A percentile compares a stretch with the other conserved stretches of the same genome.
Evolutionary conservation across 2,797 vertebrate species (phyloP).

Genomic region (Ammospiza maritima): DNA sequence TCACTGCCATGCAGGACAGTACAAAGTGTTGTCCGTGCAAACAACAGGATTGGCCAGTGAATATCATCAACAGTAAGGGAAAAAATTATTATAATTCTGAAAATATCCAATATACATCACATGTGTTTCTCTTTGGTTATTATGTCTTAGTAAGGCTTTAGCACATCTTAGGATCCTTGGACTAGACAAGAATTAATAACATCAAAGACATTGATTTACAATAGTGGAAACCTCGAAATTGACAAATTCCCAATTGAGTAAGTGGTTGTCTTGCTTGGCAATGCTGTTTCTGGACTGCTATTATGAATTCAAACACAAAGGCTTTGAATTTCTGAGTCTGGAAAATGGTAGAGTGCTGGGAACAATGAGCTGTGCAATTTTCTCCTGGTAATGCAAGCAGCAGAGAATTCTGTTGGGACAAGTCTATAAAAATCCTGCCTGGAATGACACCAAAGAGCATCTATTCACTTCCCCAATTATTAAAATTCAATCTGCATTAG

Average conservation of each 20-base stretch:
- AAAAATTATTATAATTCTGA: not conserved
- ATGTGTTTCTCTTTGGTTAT: not conserved
- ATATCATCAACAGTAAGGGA: not conserved
- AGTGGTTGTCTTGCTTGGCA: not conserved
- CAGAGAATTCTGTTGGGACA: slow-evolving; percentile 1
- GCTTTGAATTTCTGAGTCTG: not conserved
- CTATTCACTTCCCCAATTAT: not conserved
- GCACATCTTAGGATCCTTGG: not conserved
- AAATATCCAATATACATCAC: not conserved
- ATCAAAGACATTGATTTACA: not conserved
- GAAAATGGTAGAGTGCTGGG: not conserved
- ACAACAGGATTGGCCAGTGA: not conserved
- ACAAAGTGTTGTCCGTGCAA: not conserved
- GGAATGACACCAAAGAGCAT: not conserved
- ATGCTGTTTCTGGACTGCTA: not conserved
- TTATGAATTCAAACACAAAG: slow-evolving; percentile 4
- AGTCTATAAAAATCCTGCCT: not conserved
- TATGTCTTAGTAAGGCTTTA: not conserved
- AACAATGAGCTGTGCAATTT: slow-evolving; percentile 20
- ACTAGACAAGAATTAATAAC: not conserved
- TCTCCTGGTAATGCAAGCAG: not conserved
- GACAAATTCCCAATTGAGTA: not conserved
- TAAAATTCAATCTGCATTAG: not conserved
- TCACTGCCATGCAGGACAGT: not conserved
- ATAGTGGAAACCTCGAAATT: not conserved